Base-by-base conservation (phyloP, 2,797 vertebrate species). In the Coendou prehensilis region DNA sequence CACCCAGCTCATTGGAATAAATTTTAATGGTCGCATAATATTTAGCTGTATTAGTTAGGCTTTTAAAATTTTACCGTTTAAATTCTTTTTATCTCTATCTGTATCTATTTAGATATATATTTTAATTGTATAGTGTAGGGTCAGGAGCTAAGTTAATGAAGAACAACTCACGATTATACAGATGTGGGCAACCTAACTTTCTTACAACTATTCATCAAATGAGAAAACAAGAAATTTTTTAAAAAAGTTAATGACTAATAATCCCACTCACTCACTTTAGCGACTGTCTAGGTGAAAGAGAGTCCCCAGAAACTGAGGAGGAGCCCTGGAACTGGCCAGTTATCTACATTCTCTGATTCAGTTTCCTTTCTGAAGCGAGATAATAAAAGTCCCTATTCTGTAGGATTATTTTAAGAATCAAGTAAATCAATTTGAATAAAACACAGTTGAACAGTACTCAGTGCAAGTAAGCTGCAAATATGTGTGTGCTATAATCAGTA, bases 31-130 rank as follows among this genome's bases (percentile, higher is more conserved):
- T 63, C 33, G 15, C 6, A 59, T 93, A 75, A 79, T 57, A 82
- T 47, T 84, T 57, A 87, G 52, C 41, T 94, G 79, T 86, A 93
- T 94, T 94, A 75, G 89, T 75, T 80, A 75, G 20, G 26, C 33
- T 64, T 97, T 96, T 83, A 80, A 0, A 67, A 50, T 87, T 75
- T 88, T 26, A 56, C 5, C 50, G 45, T 89, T 87, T 71, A 15
- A 92, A 71, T 28, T 73, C 15, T 90, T 89, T 33, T 13, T 59
- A 5, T 88, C 13, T 81, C 8, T 63, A 80, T 5, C 52, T 50
- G 17, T 26, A 37, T 73, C 50, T 18, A 22, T 23, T 28, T 63
- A 47, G 9, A 61, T 26, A 57, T 6, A 47, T 69, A 67, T 76
- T 86, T 61, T 82, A 64, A 79, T 50, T 50, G 37, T 86, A 52